Conservation (phyloP, 2,113 vertebrate genomes). For the Mirounga angustirostris region DNA sequence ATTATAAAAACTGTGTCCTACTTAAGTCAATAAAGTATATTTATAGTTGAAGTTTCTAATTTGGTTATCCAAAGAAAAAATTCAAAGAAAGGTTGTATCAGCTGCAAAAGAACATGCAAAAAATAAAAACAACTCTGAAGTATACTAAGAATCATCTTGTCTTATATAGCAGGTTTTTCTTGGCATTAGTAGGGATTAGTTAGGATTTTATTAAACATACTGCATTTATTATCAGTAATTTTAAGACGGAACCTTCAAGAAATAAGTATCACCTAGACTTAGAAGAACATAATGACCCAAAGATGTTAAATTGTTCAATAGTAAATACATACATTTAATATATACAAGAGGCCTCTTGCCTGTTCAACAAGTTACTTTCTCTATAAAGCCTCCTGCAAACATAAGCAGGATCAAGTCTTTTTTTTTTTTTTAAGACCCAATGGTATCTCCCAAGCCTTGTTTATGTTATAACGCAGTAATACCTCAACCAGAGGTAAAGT, state of each 20-base stretch:
- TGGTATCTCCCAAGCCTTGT: not conserved
- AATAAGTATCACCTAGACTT: not conserved
- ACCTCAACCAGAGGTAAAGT: not conserved
- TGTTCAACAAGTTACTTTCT: not conserved
- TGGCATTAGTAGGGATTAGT: not conserved
- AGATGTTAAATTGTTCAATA: not conserved
- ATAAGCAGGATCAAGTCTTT: not conserved
- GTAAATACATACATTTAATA: not conserved
- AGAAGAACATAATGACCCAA: not conserved
- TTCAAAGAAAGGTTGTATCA: not conserved
- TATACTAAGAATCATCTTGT: not conserved
- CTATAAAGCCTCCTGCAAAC: not conserved
- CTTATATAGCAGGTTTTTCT: not conserved
- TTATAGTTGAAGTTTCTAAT: conserved; percentile 14
- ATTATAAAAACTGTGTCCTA: not conserved
- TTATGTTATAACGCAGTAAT: not conserved
- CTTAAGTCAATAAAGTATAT: conserved; percentile 8
- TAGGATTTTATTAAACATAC: conserved; percentile 29
- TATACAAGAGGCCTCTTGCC: not conserved
- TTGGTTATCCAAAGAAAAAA: not conserved
- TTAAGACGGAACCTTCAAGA: not conserved
- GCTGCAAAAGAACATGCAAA: not conserved
- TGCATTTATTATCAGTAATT: not conserved
- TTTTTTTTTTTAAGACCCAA: not conserved
- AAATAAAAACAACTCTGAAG: not conserved